These are phyloP conservation scores for Cyanoderma ruficeps DNA, from an alignment of 2,113 vertebrate genomes.

Conservation along the genomic window DNA sequence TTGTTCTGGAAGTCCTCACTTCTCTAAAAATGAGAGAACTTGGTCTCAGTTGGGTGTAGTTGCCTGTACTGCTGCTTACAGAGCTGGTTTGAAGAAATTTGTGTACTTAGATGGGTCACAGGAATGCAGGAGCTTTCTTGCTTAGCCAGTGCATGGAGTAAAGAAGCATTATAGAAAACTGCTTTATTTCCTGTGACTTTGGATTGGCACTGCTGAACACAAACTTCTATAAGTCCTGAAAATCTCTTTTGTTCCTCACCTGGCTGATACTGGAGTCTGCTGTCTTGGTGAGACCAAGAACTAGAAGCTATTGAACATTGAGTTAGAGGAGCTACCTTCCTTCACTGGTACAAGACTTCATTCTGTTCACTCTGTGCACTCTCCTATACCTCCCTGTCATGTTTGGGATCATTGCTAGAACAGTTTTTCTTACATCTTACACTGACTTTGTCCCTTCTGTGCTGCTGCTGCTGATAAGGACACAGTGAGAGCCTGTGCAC, in stretches of 20 bases:
- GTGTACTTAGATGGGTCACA: neutral
- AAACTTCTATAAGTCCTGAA: neutral
- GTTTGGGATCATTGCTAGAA: neutral
- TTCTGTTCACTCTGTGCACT: neutral
- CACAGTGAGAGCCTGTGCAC: neutral
- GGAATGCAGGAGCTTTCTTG: neutral
- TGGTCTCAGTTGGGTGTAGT: neutral
- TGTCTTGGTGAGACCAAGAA: neutral
- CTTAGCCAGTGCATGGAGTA: neutral
- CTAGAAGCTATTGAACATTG: neutral
- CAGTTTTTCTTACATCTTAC: neutral
- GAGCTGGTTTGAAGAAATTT: neutral
- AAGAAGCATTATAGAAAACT: neutral
- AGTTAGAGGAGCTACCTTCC: neutral
- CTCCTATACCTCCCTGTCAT: fast-evolving
- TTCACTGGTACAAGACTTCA: neutral
- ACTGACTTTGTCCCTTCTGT: neutral
- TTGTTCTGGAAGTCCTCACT: neutral
- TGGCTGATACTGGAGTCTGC: neutral
- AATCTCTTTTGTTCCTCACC: neutral
- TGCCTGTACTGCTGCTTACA: neutral
- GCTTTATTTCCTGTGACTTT: neutral
- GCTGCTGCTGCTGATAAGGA: neutral
- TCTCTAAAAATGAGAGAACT: neutral
- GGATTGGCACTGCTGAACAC: neutral